These are phyloP conservation scores for Acronicta aceris DNA, from an alignment of 2,888 invertebrate species.

Conservation along the genomic window DNA sequence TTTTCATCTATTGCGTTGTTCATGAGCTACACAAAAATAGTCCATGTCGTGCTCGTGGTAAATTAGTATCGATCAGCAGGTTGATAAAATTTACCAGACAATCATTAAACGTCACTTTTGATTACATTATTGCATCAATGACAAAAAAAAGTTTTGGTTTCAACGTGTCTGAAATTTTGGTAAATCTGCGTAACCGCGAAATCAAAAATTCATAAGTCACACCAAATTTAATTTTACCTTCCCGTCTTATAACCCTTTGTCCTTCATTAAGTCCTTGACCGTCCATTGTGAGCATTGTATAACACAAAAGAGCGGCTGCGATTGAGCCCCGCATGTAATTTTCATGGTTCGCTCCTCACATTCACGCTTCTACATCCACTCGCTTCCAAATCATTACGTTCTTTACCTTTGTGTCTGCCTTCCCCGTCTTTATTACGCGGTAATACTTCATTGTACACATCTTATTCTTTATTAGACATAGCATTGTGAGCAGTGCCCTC, in stretches of 20 bases:
- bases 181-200: neutral
- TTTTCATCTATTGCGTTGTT: too few species aligned
- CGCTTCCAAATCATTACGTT: constrained; percentile 88
- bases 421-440: constrained; percentile 75
- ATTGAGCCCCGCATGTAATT: constrained; percentile 85
- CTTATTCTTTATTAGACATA: constrained; percentile 73
- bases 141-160: too few species aligned
- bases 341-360: constrained; percentile 85
- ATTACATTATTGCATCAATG: too few species aligned
- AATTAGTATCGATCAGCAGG: too few species aligned
- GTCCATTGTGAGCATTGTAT: constrained; percentile 77
- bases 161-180: neutral
- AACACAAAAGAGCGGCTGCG: constrained; percentile 83
- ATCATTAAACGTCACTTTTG: too few species aligned
- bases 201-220: constrained; percentile 34
- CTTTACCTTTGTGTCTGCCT: constrained; percentile 81
- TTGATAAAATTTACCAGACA: too few species aligned
- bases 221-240: constrained; percentile 58
- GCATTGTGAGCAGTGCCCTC: constrained; percentile 69
- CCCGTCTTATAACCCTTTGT: constrained; percentile 78
- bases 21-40: too few species aligned
- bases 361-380: constrained; percentile 83
- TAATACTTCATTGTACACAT: constrained; percentile 78
- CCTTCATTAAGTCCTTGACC: constrained; percentile 86
- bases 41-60: too few species aligned